Conservation (phyloP, 2,888 invertebrate genomes). For the Caradrina kadenii region DNA sequence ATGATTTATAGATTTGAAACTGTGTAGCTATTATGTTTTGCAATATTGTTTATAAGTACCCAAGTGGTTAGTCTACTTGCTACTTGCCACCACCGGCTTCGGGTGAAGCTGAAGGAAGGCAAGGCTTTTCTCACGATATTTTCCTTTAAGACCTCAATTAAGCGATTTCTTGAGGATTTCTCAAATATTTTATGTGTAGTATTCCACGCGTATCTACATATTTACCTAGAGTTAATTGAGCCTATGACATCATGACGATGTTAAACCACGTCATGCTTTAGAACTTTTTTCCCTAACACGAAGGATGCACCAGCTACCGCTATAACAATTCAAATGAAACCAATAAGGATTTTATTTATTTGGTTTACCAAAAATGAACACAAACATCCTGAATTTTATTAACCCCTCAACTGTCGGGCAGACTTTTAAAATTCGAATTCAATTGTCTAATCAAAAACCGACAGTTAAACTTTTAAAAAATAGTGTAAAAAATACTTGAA, state of each 20-base stretch:
- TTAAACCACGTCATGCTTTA: not conserved
- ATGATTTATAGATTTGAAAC: slow-evolving; percentile 50
- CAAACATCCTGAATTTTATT: too few relatives aligned
- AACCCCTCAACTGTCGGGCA: too few relatives aligned
- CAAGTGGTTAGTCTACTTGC: slow-evolving; percentile 19
- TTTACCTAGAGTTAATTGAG: slow-evolving; percentile 19
- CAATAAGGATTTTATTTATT: too few relatives aligned
- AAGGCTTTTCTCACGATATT: slow-evolving; percentile 51
- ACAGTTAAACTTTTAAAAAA: too few relatives aligned
- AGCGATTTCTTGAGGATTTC: slow-evolving; percentile 25
- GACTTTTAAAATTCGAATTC: too few relatives aligned
- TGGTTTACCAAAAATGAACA: too few relatives aligned
- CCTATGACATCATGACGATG: slow-evolving; percentile 15
- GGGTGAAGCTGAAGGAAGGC: slow-evolving; percentile 9
- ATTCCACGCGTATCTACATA: slow-evolving; percentile 11
- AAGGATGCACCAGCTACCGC: not conserved
- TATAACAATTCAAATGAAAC: not conserved
- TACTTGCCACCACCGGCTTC: not conserved
- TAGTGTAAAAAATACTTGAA: too few relatives aligned
- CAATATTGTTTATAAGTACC: slow-evolving; percentile 21
- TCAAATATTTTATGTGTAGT: slow-evolving; percentile 29
- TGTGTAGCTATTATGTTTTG: slow-evolving; percentile 28
- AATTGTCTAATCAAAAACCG: too few relatives aligned
- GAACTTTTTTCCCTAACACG: not conserved
- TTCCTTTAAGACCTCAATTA: slow-evolving; percentile 36